A percentile compares a stretch with the other conserved stretches of the same genome.
phyloP scores from a whole-genome alignment of 2,888 invertebrate genomes.

The Drosophila leonis region DNA sequence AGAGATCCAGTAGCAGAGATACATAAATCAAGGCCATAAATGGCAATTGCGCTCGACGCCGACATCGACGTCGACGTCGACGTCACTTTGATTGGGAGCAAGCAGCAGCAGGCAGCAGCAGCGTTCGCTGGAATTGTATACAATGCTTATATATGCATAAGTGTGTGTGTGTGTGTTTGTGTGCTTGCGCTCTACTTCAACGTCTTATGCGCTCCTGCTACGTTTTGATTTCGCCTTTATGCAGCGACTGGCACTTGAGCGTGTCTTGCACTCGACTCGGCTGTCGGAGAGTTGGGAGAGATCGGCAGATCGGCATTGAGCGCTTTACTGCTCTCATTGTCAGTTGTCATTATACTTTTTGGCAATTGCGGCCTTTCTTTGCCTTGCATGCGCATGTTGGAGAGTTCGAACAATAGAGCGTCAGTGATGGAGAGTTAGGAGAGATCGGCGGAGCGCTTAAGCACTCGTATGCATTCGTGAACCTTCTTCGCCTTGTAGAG shows the following conservation, averaged over 20 bases:
- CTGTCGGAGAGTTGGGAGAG: constrained; percentile 8
- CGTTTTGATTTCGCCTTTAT: constrained; percentile 37
- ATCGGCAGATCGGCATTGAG: constrained; percentile 23
- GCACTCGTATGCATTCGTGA: no score
- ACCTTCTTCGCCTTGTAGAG: not conserved
- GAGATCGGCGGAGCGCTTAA: constrained; percentile 4
- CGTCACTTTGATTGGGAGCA: constrained; percentile 73
- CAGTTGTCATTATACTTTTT: constrained; percentile 11
- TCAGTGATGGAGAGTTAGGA: not conserved
- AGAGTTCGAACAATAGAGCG: not conserved
- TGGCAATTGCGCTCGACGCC: constrained; percentile 73
- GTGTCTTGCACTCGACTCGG: constrained; percentile 52
- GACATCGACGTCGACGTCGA: constrained; percentile 38
- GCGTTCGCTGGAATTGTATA: constrained; percentile 48
- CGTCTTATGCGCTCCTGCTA: constrained; percentile 16
- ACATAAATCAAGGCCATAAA: constrained; percentile 79
- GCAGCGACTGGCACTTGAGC: constrained; percentile 49
- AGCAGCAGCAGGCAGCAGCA: constrained; percentile 20
- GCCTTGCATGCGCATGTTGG: not conserved
- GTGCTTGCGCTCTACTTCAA: constrained; percentile 27
- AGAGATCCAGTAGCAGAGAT: constrained; percentile 77
- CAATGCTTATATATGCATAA: constrained; percentile 13
- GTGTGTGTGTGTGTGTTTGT: constrained; percentile 5
- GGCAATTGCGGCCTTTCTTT: not conserved
- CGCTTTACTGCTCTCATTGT: constrained; percentile 6